Percentiles rank a stretch among this genome's conserved stretches.
Conservation (phyloP, 2,888 invertebrate genomes). For the Agriotes lineatus region DNA sequence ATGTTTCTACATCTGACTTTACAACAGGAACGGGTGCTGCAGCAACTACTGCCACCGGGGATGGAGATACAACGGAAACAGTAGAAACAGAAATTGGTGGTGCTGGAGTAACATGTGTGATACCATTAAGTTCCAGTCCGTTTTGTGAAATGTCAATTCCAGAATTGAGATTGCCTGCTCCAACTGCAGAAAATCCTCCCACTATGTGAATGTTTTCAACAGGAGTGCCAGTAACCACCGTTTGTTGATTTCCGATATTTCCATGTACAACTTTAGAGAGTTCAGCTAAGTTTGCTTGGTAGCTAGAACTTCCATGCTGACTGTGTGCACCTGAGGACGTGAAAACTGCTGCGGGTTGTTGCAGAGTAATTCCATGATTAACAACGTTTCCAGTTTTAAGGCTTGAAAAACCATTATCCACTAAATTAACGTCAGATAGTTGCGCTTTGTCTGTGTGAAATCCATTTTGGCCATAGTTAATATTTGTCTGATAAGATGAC, state of each 20-base stretch:
- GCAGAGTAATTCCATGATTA: constrained; percentile 1
- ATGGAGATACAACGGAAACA: constrained; percentile 43
- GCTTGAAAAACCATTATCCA: neutral
- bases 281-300: constrained; percentile 3
- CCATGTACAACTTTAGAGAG: neutral
- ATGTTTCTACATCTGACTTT: constrained; percentile 50
- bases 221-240: neutral
- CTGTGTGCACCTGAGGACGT: neutral
- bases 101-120: constrained; percentile 38
- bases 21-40: constrained; percentile 57
- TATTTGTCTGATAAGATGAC: neutral
- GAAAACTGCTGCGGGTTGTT: neutral
- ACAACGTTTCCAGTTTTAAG: neutral
- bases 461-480: neutral
- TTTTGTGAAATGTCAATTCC: constrained; percentile 45
- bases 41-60: constrained; percentile 52
- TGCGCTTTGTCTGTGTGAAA: neutral
- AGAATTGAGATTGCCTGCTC: constrained; percentile 25
- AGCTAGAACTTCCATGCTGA: neutral
- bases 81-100: constrained; percentile 49
- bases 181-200: constrained; percentile 60
- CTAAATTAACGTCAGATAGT: neutral
- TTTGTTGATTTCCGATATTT: neutral
- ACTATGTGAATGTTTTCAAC: constrained; percentile 56
- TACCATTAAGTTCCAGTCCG: constrained; percentile 50